These are phyloP conservation scores for Caenorhabditis angaria DNA, from an alignment of 2,888 invertebrate species.

Conservation along the genomic window DNA sequence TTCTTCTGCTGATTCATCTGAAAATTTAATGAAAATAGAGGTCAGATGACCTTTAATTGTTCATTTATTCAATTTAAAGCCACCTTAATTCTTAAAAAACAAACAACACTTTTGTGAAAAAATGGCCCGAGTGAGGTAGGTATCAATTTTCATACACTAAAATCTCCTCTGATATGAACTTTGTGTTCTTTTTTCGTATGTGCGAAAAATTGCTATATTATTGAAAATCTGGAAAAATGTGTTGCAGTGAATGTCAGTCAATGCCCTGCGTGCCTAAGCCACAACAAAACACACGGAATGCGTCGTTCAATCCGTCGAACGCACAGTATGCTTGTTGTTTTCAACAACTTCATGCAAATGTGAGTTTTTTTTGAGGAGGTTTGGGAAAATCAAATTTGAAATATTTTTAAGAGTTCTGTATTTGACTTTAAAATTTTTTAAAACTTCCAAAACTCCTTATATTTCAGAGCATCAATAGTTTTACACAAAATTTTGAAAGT, in stretches of 20 bases:
- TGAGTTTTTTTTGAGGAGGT: conserved; percentile 15
- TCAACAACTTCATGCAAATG: conserved; percentile 54
- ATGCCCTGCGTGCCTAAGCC: conserved; percentile 51
- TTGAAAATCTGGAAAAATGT: neutral
- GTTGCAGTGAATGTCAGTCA: conserved; percentile 47
- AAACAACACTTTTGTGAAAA: neutral
- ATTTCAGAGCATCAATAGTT: no score
- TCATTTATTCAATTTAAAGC: neutral
- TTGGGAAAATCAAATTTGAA: neutral
- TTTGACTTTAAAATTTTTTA: no score
- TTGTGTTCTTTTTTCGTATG: neutral
- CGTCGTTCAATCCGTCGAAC: conserved; percentile 54
- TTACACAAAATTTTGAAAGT: no score
- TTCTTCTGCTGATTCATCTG: conserved; percentile 10
- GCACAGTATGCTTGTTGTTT: conserved; percentile 58
- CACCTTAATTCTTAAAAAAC: neutral
- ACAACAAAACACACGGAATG: conserved; percentile 36
- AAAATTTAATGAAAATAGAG: conserved; percentile 24
- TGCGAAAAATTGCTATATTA: no score
- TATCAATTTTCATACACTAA: conserved; percentile 1
- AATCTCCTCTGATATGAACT: neutral
- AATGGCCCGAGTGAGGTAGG: neutral
- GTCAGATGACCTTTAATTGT: conserved; percentile 10
- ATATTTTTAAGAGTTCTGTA: no score
- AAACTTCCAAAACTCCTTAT: no score